phyloP scores from a whole-genome alignment of 2,113 vertebrate species.

The Thamnaconus septentrionalis region DNA sequence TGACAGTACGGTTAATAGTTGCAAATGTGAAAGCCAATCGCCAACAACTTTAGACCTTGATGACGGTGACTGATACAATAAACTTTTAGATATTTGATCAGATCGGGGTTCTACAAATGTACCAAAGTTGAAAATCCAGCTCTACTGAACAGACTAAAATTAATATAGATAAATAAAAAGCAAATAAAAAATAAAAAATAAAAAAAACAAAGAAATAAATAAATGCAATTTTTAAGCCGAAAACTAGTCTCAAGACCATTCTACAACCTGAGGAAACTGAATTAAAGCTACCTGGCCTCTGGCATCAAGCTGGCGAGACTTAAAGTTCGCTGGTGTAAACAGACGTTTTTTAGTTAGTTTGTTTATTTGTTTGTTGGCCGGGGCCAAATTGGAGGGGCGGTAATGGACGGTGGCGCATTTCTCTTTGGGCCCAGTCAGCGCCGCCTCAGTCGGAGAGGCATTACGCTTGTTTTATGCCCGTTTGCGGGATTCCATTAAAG shows the following conservation, averaged over 20 bases:
- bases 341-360: constrained; percentile 31
- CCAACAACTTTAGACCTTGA: no score
- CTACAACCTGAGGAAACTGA: constrained; percentile 13
- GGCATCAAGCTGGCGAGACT: constrained; percentile 28
- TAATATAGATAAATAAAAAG: no score
- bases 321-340: constrained; percentile 41
- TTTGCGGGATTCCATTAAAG: constrained; percentile 75
- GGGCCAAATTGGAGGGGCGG: constrained; percentile 40
- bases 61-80: no score
- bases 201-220: constrained; percentile 9
- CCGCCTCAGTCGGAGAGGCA: constrained; percentile 49
- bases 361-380: background rate
- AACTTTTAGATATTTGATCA: no score
- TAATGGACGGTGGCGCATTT: constrained; percentile 45
- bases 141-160: no score
- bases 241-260: constrained; percentile 2
- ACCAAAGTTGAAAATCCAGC: no score
- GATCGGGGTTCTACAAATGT: no score
- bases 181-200: no score
- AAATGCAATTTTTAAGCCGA: constrained; percentile 16
- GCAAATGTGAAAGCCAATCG: no score
- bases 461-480: constrained; percentile 64
- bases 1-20: no score
- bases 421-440: constrained; percentile 38
- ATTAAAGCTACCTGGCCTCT: constrained; percentile 30